Evolutionary conservation across 2,113 vertebrate species (phyloP).

Genomic region (Siniperca knerii): DNA sequence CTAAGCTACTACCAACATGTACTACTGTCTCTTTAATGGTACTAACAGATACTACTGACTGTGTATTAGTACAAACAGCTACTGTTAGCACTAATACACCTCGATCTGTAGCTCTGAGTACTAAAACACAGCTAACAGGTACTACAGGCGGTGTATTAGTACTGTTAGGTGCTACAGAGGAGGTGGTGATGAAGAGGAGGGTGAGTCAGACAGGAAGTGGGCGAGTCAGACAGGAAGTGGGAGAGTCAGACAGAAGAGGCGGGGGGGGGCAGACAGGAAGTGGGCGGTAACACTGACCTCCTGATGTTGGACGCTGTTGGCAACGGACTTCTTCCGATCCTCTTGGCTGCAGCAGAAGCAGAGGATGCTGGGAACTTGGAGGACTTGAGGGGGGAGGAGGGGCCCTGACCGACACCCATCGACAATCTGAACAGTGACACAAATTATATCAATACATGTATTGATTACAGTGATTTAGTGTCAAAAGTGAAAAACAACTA

Average conservation of each 20-base stretch:
- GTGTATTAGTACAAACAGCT: too few relatives aligned
- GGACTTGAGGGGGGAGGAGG: conserved; percentile 86
- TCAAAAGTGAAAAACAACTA: too few relatives aligned
- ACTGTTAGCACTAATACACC: too few relatives aligned
- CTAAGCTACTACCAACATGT: too few relatives aligned
- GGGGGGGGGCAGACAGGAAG: neutral
- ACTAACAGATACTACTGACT: too few relatives aligned
- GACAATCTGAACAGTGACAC: conserved; percentile 79
- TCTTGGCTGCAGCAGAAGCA: conserved; percentile 86
- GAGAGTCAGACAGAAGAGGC: neutral
- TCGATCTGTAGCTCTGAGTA: too few relatives aligned
- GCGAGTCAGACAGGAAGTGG: neutral
- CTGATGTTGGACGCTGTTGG: conserved; percentile 84
- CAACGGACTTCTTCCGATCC: conserved; percentile 83
- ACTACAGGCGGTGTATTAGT: too few relatives aligned
- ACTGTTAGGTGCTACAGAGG: neutral
- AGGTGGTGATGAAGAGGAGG: too few relatives aligned
- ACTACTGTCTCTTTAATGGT: too few relatives aligned
- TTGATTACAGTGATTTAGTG: neutral
- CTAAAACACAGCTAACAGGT: too few relatives aligned
- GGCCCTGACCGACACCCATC: conserved; percentile 80
- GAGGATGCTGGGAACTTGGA: conserved; percentile 86
- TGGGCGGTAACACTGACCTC: conserved; percentile 82
- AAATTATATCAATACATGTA: neutral
- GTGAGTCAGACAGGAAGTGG: neutral